Evolutionary conservation across 2,888 invertebrate genomes (phyloP).

Genomic region (Drosophila neotestacea): DNA sequence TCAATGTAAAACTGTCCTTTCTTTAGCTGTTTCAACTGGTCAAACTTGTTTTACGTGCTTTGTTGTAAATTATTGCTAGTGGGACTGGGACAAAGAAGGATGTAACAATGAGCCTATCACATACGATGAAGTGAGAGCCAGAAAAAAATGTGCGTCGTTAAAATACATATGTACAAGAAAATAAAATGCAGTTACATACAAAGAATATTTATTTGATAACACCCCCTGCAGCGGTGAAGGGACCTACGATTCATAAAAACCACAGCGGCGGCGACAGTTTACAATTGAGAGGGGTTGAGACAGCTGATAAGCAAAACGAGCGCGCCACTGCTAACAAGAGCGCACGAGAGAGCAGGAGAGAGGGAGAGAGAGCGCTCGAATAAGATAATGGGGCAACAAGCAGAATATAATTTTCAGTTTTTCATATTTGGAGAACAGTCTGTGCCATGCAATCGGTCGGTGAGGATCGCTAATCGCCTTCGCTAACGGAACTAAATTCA

Average conservation of each 20-base stretch:
- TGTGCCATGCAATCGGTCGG: constrained; percentile 52
- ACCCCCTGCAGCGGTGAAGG: constrained; percentile 5
- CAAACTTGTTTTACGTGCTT: constrained; percentile 47
- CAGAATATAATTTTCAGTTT: constrained; percentile 52
- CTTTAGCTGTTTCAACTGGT: constrained; percentile 39
- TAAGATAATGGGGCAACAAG: constrained; percentile 49
- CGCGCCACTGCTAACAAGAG: constrained; percentile 27
- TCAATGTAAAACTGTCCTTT: background rate
- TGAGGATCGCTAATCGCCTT: constrained; percentile 50
- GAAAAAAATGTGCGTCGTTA: no score
- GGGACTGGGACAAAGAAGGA: constrained; percentile 33
- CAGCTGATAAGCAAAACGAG: constrained; percentile 54
- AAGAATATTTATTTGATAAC: no score
- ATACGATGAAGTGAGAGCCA: no score
- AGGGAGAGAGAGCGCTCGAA: constrained; percentile 13
- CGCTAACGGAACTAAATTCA: constrained; percentile 10
- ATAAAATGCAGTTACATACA: no score
- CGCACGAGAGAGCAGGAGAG: constrained; percentile 8
- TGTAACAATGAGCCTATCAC: no score
- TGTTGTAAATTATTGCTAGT: constrained; percentile 27
- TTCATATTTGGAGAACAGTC: constrained; percentile 45
- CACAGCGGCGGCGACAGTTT: constrained; percentile 32
- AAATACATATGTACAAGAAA: no score
- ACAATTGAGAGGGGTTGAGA: constrained; percentile 10
- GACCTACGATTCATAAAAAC: constrained; percentile 34